Percentiles rank a stretch among this genome's conserved stretches.
phyloP scores from a whole-genome alignment of 2,888 invertebrate species.

The Zaprionus obscuricornis region DNA sequence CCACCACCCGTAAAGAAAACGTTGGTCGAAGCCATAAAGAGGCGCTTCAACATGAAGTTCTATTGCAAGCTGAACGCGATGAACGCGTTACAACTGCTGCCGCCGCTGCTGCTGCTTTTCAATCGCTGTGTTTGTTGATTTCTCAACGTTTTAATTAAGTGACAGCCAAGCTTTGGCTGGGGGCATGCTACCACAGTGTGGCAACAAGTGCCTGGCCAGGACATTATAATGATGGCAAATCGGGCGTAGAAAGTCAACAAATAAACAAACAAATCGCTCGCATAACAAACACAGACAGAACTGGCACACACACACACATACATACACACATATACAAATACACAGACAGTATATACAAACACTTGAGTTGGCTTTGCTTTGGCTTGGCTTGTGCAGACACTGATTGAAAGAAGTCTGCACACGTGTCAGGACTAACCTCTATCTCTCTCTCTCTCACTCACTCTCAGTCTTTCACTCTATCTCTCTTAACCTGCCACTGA shows the following conservation, averaged over 20 bases:
- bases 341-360: conserved; percentile 18
- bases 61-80: too few relatives aligned
- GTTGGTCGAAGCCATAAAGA: conserved; percentile 55
- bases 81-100: conserved; percentile 4
- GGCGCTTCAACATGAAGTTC: conserved; percentile 53
- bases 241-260: conserved; percentile 62
- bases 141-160: conserved; percentile 77
- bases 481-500: conserved; percentile 6
- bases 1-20: too few relatives aligned
- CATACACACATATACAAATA: background rate
- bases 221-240: conserved; percentile 64
- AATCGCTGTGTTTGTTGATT: conserved; percentile 66
- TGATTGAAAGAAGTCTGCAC: conserved; percentile 73
- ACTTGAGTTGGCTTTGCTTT: conserved; percentile 11
- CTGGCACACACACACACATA: conserved; percentile 6
- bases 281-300: conserved; percentile 45
- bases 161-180: conserved; percentile 39
- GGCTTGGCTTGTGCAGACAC: conserved; percentile 27
- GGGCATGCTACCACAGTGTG: conserved; percentile 16
- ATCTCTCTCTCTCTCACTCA: background rate
- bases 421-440: conserved; percentile 54
- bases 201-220: conserved; percentile 43
- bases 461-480: background rate
- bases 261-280: conserved; percentile 69
- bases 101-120: background rate